These are phyloP conservation scores for Spatula clypeata DNA, from an alignment of 2,797 vertebrate genomes.

Conservation along the genomic window DNA sequence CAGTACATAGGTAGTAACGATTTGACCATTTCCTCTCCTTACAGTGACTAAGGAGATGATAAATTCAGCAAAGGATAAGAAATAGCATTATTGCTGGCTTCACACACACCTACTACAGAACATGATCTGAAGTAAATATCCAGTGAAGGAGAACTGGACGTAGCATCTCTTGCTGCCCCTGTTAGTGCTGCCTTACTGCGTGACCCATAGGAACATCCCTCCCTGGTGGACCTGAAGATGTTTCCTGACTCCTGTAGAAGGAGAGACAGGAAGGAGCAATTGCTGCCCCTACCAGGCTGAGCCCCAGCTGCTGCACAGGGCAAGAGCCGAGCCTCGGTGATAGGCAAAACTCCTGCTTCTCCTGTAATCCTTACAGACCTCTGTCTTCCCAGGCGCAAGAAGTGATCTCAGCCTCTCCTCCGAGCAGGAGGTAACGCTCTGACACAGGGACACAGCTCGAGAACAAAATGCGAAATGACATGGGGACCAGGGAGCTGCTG, in stretches of 20 bases:
- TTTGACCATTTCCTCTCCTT: not conserved
- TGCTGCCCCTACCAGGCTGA: not conserved
- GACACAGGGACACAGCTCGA: not conserved
- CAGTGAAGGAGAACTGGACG: not conserved
- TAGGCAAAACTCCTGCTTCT: not conserved
- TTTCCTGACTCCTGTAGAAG: not conserved
- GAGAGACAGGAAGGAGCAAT: not conserved
- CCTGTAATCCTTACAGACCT: accelerated
- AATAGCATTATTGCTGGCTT: not conserved
- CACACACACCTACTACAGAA: not conserved
- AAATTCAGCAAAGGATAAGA: not conserved
- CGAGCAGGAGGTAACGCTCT: not conserved
- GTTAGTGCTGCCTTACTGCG: not conserved
- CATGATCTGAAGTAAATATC: accelerated
- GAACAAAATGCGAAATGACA: accelerated
- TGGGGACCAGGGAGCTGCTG: not conserved
- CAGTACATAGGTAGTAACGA: accelerated
- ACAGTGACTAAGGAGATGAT: not conserved
- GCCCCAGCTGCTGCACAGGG: accelerated
- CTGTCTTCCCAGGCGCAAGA: not conserved
- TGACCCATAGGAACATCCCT: not conserved
- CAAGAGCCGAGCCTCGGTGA: not conserved
- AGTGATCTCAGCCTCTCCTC: not conserved
- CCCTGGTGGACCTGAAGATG: not conserved
- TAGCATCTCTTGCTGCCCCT: accelerated